Evolutionary conservation across 2,888 invertebrate species (phyloP).

Genomic region (Microplitis deprimator): DNA sequence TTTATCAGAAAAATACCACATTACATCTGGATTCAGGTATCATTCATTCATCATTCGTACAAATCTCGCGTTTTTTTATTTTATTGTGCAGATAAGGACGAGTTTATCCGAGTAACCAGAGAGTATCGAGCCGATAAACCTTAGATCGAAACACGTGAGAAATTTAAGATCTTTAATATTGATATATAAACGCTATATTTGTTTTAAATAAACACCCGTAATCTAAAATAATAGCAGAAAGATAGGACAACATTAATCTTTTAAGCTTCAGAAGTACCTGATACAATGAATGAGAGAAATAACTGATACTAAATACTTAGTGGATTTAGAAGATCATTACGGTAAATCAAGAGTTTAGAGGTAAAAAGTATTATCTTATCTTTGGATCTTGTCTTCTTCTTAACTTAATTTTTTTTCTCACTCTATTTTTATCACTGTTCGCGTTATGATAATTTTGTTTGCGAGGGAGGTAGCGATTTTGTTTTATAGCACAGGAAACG

Average conservation of each 20-base stretch:
- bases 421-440: background rate
- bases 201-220: background rate
- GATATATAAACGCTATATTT: background rate
- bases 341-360: background rate
- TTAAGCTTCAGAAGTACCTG: constrained; percentile 42
- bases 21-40: constrained; percentile 32
- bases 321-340: background rate
- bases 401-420: background rate
- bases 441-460: background rate
- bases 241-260: constrained; percentile 21
- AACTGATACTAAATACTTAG: background rate
- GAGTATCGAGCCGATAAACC: constrained; percentile 1
- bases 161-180: constrained; percentile 1
- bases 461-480: background rate
- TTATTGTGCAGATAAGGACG: constrained; percentile 18
- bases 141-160: constrained; percentile 23
- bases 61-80: constrained; percentile 30
- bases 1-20: constrained; percentile 5
- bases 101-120: constrained; percentile 16
- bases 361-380: background rate
- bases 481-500: background rate
- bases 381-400: background rate
- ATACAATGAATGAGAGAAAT: constrained; percentile 17
- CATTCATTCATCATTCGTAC: constrained; percentile 19
- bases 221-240: background rate